A percentile compares a stretch with the other conserved stretches of the same genome.
These are phyloP conservation scores for Drosophila imparisetae DNA, from an alignment of 2,888 invertebrate genomes.

Conservation along the genomic window DNA sequence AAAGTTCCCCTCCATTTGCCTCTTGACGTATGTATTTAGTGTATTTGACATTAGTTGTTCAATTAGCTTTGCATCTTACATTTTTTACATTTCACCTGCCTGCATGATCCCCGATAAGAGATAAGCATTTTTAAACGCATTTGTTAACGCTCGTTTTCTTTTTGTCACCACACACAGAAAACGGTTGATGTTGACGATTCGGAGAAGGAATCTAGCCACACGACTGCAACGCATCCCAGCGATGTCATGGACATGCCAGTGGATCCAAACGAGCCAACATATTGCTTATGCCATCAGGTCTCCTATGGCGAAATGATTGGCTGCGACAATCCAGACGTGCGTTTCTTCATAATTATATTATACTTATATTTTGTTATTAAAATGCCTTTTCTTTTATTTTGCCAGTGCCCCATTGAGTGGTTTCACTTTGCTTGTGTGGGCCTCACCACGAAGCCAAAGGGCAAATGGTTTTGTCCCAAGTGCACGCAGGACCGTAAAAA, in stretches of 20 bases:
- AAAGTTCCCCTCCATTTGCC: background rate
- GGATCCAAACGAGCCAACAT: slow-evolving; percentile 99
- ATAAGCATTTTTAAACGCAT: background rate
- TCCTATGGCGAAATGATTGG: slow-evolving; percentile 98
- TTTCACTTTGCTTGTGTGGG: slow-evolving; percentile 97
- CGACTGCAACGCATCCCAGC: slow-evolving; percentile 89
- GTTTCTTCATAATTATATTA: slow-evolving; percentile 8
- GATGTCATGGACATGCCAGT: slow-evolving; percentile 96
- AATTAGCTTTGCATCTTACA: slow-evolving; percentile 36
- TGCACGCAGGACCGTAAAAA: slow-evolving; percentile 93
- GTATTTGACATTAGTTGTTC: slow-evolving; percentile 4
- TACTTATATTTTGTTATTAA: background rate
- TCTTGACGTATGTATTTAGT: slow-evolving; percentile 19
- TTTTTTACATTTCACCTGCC: slow-evolving; percentile 52
- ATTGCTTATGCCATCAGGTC: slow-evolving; percentile 98
- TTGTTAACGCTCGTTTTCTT: slow-evolving; percentile 5
- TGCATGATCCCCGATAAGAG: slow-evolving; percentile 35
- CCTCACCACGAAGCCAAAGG: slow-evolving; percentile 94
- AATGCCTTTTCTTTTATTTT: background rate
- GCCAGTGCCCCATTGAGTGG: slow-evolving; percentile 93
- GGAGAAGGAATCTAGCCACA: slow-evolving; percentile 86
- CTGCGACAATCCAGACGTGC: slow-evolving; percentile 93
- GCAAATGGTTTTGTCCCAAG: slow-evolving; percentile 97
- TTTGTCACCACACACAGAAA: slow-evolving; percentile 69
- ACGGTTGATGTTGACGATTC: slow-evolving; percentile 85